Evolutionary conservation across 2,113 vertebrate genomes (phyloP).

Genomic region (Tupaia chinensis): DNA sequence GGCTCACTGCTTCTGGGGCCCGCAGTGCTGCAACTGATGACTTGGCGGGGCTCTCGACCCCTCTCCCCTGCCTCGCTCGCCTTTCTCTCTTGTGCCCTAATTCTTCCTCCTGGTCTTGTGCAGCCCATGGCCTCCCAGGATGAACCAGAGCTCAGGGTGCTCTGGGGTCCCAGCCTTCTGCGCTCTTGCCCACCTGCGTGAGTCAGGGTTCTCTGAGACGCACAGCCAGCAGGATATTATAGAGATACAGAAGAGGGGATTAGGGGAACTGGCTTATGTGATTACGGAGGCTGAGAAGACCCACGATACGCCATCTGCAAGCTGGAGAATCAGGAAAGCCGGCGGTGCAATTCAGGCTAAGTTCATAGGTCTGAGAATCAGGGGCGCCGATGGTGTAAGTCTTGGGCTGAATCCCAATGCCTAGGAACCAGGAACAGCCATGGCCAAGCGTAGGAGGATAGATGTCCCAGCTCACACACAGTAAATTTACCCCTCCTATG

Average conservation of each 20-base stretch:
- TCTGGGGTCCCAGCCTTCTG: background rate
- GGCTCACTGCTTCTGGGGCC: background rate
- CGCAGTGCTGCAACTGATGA: background rate
- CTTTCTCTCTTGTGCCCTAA: too few relatives aligned
- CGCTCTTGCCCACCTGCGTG: accelerated
- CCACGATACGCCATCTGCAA: background rate
- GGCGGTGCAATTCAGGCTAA: background rate
- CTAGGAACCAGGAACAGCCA: background rate
- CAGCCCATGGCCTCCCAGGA: background rate
- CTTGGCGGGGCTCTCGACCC: background rate
- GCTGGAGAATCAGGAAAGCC: background rate
- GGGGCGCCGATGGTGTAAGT: background rate
- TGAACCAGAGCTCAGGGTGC: background rate
- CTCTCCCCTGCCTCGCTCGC: too few relatives aligned
- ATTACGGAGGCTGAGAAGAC: background rate
- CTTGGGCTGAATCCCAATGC: background rate
- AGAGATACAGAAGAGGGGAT: background rate
- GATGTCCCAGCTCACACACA: background rate
- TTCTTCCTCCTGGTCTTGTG: accelerated
- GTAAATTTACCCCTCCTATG: too few relatives aligned
- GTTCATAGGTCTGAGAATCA: background rate
- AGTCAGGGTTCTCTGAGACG: background rate
- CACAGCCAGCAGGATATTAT: background rate
- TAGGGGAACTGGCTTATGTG: background rate
- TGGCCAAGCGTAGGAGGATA: background rate